These are phyloP conservation scores for Nothobranchius furzeri DNA, from an alignment of 2,113 vertebrate species.

Conservation along the genomic window DNA sequence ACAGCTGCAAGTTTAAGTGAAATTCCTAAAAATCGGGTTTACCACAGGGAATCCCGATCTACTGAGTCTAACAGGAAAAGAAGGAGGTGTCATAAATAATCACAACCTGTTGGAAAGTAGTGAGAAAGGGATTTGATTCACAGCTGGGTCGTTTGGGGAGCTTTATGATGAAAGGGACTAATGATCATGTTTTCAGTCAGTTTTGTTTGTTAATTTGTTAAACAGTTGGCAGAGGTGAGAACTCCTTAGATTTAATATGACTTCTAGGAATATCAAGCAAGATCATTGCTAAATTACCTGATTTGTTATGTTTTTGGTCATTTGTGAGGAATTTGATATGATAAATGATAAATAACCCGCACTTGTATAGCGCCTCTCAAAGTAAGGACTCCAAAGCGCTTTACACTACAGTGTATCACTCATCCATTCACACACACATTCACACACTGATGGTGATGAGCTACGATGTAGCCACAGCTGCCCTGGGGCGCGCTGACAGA, in stretches of 20 bases:
- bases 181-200: neutral
- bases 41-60: neutral
- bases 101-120: neutral
- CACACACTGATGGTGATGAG: too few relatives aligned
- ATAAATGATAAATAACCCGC: too few relatives aligned
- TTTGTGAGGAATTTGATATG: neutral
- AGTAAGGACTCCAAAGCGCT: too few relatives aligned
- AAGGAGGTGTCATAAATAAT: conserved; percentile 1
- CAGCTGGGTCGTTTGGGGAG: neutral
- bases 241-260: neutral
- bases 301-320: neutral
- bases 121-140: neutral
- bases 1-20: neutral
- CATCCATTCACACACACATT: too few relatives aligned
- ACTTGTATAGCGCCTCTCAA: too few relatives aligned
- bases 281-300: neutral
- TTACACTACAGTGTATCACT: too few relatives aligned
- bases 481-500: too few relatives aligned
- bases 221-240: neutral
- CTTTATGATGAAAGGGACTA: neutral
- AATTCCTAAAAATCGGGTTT: neutral
- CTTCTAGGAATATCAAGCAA: too few relatives aligned
- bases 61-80: neutral
- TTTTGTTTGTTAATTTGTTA: neutral
- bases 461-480: too few relatives aligned